phyloP scores from a whole-genome alignment of 2,113 vertebrate species.

The Okapia johnstoni region DNA sequence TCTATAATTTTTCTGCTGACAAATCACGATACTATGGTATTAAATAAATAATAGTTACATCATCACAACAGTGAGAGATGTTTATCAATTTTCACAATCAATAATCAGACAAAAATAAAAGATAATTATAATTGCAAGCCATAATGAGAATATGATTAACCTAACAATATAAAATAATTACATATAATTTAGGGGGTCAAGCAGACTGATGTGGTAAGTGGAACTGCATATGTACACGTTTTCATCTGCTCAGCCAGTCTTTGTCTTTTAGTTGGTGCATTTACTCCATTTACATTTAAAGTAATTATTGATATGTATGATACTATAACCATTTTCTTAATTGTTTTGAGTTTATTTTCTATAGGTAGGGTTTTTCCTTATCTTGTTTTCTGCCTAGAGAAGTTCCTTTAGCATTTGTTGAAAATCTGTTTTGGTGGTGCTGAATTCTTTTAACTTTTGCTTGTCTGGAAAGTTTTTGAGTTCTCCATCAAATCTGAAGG shows the following conservation, averaged over 20 bases:
- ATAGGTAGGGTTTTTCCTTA: background rate
- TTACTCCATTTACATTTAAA: background rate
- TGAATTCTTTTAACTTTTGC: background rate
- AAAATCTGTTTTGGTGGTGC: background rate
- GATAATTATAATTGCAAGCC: background rate
- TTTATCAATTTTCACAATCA: background rate
- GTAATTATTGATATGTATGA: background rate
- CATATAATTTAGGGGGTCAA: background rate
- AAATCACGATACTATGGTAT: background rate
- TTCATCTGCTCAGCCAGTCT: background rate
- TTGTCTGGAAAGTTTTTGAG: background rate
- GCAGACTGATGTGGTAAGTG: background rate
- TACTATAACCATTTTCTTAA: background rate
- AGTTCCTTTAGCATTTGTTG: background rate
- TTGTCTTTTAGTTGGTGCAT: background rate
- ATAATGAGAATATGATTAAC: background rate
- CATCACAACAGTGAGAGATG: background rate
- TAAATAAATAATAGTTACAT: background rate
- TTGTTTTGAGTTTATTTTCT: background rate
- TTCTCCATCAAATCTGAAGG: background rate
- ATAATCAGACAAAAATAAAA: background rate
- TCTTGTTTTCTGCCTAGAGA: background rate
- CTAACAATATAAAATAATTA: background rate
- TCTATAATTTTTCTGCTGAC: background rate
- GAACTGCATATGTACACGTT: background rate